Base-by-base conservation (phyloP, 2,113 vertebrate species). In the Scolopax mira region DNA sequence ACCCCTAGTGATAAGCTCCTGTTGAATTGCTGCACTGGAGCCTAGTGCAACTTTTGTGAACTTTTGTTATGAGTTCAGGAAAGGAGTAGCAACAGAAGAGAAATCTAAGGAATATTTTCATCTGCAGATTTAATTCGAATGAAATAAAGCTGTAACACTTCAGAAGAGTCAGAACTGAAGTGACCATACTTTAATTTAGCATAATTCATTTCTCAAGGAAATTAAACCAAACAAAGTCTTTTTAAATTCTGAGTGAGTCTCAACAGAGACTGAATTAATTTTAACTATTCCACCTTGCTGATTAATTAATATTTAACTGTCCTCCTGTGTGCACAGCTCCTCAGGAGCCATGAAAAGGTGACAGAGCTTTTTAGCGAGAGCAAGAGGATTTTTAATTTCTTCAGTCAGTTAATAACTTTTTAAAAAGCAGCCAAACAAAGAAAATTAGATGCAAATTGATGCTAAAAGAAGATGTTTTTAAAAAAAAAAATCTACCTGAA, bases 251-350 rank as follows among this genome's bases (percentile, higher is more conserved):
- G 70, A 93, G 71, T 88, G 41, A 93, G n/a, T 89, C 44, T 79
- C 61, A 88, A 11, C 35, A 71, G 89, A 78, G 75, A 66, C 41
- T 60, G 55, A 84, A 81, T 90, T 92, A 27, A 64, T 85, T 92
- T 92, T 86, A 80, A 74, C 72, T 83, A 19, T 79, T 90, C n/a
- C 10, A 93, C 88, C 75, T 86, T 86, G 16, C 62, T 88, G 75
- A 83, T 86, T 75, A 91, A 91, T 94, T 93, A 94, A 86, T 90
- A 84, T 67, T 90, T 64, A 81, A 80, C 42, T 94, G 78, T 41
- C 10, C 30, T 65, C 35, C 35, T 71, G 17, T 64, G 52, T 89
- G 77, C 14, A 22, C 13, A 84, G 52, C 73, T 81, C 23, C 65
- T 89, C 35, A 49, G 57, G 49, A 96, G n/a, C 39, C 27, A 49